Evolutionary conservation across 2,113 vertebrate species (phyloP).

Genomic region (Microtus montanus): DNA sequence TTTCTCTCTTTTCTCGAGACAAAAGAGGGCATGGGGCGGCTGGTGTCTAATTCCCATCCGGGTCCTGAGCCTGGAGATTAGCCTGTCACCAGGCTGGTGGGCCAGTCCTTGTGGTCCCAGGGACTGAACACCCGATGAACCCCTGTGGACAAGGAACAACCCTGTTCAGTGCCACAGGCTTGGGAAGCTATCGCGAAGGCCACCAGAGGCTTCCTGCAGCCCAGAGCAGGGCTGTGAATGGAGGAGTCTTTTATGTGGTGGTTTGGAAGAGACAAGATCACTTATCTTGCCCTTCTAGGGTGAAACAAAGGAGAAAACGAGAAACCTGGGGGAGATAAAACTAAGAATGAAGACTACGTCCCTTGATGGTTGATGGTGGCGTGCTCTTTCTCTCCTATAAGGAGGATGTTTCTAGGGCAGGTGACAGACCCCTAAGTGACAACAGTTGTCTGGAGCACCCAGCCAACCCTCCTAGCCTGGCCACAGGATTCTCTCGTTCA

Average conservation of each 20-base stretch:
- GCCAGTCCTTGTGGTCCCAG: slow-evolving; percentile 74
- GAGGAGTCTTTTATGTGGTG: slow-evolving; percentile 2
- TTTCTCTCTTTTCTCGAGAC: slow-evolving; percentile 87
- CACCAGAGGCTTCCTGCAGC: slow-evolving; percentile 50
- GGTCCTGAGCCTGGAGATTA: slow-evolving; percentile 84
- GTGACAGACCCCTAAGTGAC: background rate
- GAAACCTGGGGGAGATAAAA: background rate
- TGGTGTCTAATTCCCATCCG: slow-evolving; percentile 85
- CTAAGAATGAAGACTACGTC: background rate
- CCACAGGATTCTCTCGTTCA: background rate
- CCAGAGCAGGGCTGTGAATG: slow-evolving; percentile 30
- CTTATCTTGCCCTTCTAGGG: background rate
- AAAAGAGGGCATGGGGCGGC: slow-evolving; percentile 87
- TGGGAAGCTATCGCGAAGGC: background rate
- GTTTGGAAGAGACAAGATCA: slow-evolving; percentile 29
- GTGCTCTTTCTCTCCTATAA: background rate
- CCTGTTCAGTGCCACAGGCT: background rate
- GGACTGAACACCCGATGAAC: slow-evolving; percentile 69
- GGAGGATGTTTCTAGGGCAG: background rate
- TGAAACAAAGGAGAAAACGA: background rate
- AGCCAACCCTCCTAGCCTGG: background rate
- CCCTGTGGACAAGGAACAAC: slow-evolving; percentile 30
- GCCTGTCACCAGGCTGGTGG: slow-evolving; percentile 84
- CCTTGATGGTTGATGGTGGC: background rate
- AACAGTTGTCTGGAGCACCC: background rate